Conservation (phyloP, 53 echinoderm and acorn worm species). For the Actinopyga echinites region DNA sequence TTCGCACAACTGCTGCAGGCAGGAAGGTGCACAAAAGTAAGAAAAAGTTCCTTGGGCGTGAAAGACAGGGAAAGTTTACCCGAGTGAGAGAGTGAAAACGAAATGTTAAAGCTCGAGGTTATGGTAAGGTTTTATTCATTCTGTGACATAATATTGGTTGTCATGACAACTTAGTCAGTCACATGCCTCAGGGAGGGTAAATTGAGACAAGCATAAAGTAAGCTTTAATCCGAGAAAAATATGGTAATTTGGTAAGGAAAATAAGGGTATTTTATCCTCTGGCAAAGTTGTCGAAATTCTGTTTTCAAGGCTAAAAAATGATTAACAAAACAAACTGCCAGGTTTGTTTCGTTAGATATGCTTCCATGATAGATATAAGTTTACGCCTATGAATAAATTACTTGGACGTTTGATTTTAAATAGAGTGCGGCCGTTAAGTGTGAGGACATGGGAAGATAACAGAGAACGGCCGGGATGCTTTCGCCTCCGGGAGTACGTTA, state of each 20-base stretch:
- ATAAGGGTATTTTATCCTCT: slow-evolving; percentile 8
- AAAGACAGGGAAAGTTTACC: slow-evolving; percentile 1
- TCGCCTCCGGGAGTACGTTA: too few species aligned
- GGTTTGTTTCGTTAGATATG: slow-evolving; percentile 14
- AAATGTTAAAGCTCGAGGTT: not conserved
- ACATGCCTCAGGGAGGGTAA: not conserved
- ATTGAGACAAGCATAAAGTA: slow-evolving; percentile 7
- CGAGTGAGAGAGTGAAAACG: not conserved
- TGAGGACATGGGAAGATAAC: too few species aligned
- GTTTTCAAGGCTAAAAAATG: slow-evolving; percentile 11
- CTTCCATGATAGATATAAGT: not conserved
- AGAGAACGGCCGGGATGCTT: too few species aligned
- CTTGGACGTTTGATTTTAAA: not conserved
- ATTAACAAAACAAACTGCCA: slow-evolving; percentile 23
- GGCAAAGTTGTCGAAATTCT: not conserved
- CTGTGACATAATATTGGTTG: not conserved
- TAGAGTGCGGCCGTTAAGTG: not conserved
- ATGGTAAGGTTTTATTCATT: not conserved
- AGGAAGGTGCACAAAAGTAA: slow-evolving; percentile 23
- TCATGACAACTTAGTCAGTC: slow-evolving; percentile 5
- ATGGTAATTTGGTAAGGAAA: slow-evolving; percentile 19
- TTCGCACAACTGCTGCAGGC: slow-evolving; percentile 21
- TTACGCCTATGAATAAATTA: slow-evolving; percentile 7
- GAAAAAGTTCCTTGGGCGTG: slow-evolving; percentile 2
- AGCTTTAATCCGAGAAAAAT: not conserved